These are phyloP conservation scores for Tortricodes alternella DNA, from an alignment of 2,888 invertebrate genomes.

Conservation along the genomic window DNA sequence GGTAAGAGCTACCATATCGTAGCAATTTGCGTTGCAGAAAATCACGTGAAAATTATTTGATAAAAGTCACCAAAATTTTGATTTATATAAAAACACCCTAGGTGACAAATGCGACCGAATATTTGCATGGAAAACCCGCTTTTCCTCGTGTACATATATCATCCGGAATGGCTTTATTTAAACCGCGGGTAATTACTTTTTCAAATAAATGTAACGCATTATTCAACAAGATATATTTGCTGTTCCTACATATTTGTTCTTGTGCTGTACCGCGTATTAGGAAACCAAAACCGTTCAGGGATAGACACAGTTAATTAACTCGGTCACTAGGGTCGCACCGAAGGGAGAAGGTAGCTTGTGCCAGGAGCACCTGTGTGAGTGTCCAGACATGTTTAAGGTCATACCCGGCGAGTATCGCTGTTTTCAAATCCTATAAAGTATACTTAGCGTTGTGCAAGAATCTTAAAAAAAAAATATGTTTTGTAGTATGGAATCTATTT, in stretches of 20 bases:
- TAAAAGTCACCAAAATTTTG: not conserved
- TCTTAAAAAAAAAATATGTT: no score
- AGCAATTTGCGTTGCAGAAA: conserved; percentile 1
- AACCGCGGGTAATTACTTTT: conserved; percentile 28
- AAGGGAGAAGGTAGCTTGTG: not conserved
- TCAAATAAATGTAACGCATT: conserved; percentile 16
- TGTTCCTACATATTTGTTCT: not conserved
- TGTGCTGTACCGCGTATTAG: conserved; percentile 9
- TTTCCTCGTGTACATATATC: conserved; percentile 15
- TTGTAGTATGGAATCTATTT: no score
- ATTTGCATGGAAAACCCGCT: not conserved
- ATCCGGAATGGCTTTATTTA: conserved; percentile 24
- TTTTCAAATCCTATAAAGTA: no score
- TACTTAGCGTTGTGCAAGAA: no score
- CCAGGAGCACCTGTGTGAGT: not conserved
- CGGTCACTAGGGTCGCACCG: not conserved
- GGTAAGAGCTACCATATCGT: no score
- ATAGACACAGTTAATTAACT: conserved; percentile 8
- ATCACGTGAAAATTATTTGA: not conserved
- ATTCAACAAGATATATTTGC: conserved; percentile 12
- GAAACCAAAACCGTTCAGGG: conserved; percentile 1
- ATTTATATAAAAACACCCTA: not conserved
- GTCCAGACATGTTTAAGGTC: no score
- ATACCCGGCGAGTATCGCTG: no score
- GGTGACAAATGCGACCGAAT: not conserved